Percentiles rank a stretch among this genome's conserved stretches.
These are phyloP conservation scores for Phyllotreta striolata DNA, from an alignment of 2,888 invertebrate genomes.

Conservation along the genomic window DNA sequence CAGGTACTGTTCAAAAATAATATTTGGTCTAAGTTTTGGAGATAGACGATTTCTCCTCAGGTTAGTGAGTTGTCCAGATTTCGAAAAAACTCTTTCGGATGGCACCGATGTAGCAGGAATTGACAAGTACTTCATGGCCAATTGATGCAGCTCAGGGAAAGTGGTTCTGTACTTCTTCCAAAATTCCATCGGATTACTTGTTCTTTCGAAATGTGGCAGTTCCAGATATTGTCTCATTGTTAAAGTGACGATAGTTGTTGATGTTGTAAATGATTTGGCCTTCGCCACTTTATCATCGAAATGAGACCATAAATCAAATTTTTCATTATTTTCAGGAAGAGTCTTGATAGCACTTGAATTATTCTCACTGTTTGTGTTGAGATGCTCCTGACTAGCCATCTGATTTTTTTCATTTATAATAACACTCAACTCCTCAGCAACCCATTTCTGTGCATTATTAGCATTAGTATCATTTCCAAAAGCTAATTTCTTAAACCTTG, in stretches of 20 bases:
- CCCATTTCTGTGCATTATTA: conserved; percentile 36
- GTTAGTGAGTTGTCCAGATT: conserved; percentile 45
- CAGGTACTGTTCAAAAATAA: background rate
- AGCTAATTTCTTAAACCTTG: conserved; percentile 41
- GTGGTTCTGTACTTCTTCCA: conserved; percentile 34
- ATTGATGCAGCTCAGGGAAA: conserved; percentile 41
- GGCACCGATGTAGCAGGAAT: conserved; percentile 46
- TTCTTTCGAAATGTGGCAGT: conserved; percentile 35
- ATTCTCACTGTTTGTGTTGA: background rate
- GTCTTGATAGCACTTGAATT: background rate
- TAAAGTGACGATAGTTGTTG: conserved; percentile 25
- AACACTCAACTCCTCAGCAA: conserved; percentile 34
- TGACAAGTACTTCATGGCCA: conserved; percentile 39
- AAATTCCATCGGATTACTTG: conserved; percentile 41
- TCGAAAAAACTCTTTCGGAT: conserved; percentile 45
- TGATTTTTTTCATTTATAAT: conserved; percentile 8
- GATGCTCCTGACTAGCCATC: background rate
- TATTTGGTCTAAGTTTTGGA: conserved; percentile 68
- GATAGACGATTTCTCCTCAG: conserved; percentile 65
- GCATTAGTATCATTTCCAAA: conserved; percentile 36
- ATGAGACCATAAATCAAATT: conserved; percentile 28
- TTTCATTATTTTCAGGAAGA: background rate
- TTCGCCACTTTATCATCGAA: conserved; percentile 35
- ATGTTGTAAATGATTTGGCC: conserved; percentile 24
- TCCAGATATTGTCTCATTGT: conserved; percentile 29